Conservation (phyloP, 1,140 invertebrate species). For the Mizuhopecten yessoensis region DNA sequence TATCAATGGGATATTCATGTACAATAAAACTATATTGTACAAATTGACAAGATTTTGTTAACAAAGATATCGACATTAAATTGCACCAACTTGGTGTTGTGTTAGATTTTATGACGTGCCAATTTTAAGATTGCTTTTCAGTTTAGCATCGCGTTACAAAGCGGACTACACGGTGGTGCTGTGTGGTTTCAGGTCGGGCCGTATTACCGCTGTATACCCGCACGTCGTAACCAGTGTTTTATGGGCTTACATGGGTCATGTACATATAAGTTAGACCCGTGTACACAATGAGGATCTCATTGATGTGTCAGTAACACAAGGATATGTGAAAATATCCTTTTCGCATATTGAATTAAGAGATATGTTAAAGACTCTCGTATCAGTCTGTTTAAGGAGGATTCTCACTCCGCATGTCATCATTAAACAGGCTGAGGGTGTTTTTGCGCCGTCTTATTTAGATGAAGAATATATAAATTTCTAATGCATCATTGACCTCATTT, state of each 20-base stretch:
- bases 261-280: slow-evolving; percentile 15
- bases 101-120: slow-evolving; percentile 24
- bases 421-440: background rate
- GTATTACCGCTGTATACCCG: background rate
- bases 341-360: slow-evolving; percentile 29
- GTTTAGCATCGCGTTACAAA: slow-evolving; percentile 21
- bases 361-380: background rate
- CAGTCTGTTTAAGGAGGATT: background rate
- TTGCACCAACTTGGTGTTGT: background rate
- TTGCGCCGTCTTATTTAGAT: background rate
- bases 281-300: background rate
- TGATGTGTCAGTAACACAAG: slow-evolving; percentile 9
- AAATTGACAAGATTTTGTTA: slow-evolving; percentile 36
- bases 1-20: slow-evolving; percentile 6
- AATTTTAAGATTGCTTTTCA: background rate
- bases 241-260: slow-evolving; percentile 37
- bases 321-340: slow-evolving; percentile 26
- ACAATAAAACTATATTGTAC: slow-evolving; percentile 36
- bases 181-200: background rate
- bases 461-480: no score
- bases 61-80: slow-evolving; percentile 33
- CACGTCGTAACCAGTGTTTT: background rate
- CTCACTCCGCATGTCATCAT: no score
- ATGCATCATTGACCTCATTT: no score
- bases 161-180: background rate